These are phyloP conservation scores for Ageneiosus marmoratus DNA, from an alignment of 2,113 vertebrate species.

Conservation along the genomic window DNA sequence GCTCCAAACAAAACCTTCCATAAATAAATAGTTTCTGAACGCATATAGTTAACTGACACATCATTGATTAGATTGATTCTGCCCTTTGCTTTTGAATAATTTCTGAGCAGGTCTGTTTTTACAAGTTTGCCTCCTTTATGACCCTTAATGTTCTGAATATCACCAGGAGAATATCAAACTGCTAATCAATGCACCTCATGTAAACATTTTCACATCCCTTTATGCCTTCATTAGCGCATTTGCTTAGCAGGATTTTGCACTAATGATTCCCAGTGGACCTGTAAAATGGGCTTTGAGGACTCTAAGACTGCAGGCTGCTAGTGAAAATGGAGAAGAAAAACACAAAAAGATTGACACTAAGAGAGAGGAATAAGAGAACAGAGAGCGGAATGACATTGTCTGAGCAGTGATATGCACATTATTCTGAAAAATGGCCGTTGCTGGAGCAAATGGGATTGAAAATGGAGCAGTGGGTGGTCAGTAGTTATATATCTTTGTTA, in stretches of 20 bases:
- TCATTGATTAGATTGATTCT: slow-evolving; percentile 27
- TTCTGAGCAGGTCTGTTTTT: slow-evolving; percentile 26
- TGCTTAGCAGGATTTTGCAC: slow-evolving; percentile 28
- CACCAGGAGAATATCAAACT: slow-evolving; percentile 6
- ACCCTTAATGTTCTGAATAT: slow-evolving; percentile 16
- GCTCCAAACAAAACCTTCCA: slow-evolving; percentile 19
- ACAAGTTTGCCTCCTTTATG: slow-evolving; percentile 13
- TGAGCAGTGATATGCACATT: background rate
- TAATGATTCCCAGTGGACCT: slow-evolving; percentile 23
- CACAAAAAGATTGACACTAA: background rate
- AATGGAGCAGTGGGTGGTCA: background rate
- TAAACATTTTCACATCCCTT: slow-evolving; percentile 40
- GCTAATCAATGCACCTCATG: slow-evolving; percentile 47
- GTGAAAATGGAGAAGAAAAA: background rate
- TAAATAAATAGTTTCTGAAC: slow-evolving; percentile 22
- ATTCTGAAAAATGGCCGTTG: slow-evolving; percentile 28
- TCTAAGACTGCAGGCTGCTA: background rate
- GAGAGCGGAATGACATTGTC: background rate
- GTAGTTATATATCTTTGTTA: background rate
- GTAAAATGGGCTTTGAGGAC: slow-evolving; percentile 25
- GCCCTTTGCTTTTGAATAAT: slow-evolving; percentile 40
- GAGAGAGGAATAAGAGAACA: background rate
- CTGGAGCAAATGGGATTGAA: slow-evolving; percentile 18
- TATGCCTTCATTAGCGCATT: slow-evolving; percentile 44
- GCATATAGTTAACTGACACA: background rate